These are phyloP conservation scores for Scyliorhinus canicula DNA, from an alignment of 2,797 vertebrate genomes.

Conservation along the genomic window DNA sequence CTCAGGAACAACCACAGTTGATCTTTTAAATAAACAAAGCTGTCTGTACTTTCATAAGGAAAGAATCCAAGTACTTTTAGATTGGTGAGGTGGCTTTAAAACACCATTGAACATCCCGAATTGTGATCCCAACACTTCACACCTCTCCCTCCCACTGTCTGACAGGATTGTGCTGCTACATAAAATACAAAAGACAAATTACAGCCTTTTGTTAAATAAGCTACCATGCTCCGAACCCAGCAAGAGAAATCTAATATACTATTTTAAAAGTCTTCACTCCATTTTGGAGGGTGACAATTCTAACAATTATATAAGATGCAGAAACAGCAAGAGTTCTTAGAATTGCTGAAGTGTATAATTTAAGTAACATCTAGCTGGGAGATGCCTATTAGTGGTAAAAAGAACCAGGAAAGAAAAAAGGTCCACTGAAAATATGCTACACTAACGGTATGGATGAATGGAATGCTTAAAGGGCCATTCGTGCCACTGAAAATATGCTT, in stretches of 20 bases:
- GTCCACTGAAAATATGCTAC: not conserved
- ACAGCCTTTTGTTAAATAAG: conserved; percentile 13
- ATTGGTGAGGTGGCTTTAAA: not conserved
- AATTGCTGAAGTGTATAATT: conserved; percentile 13
- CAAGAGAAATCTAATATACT: not conserved
- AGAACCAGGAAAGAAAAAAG: not conserved
- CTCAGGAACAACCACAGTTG: not conserved
- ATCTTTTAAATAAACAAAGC: not conserved
- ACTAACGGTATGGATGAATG: not conserved
- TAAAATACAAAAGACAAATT: not conserved
- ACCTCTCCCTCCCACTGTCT: not conserved
- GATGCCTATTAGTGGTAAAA: not conserved
- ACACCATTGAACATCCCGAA: not conserved
- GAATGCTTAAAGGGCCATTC: not conserved
- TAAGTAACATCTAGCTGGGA: not conserved
- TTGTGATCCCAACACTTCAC: not conserved
- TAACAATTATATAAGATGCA: not conserved
- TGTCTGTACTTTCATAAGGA: not conserved
- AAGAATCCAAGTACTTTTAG: not conserved
- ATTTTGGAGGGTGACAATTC: conserved; percentile 2
- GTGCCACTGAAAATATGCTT: not conserved
- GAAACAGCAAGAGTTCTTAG: not conserved
- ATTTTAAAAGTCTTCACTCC: conserved; percentile 6
- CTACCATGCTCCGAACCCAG: not conserved
- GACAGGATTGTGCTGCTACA: not conserved